phyloP scores from a whole-genome alignment of 2,888 invertebrate species.

The Limnephilus auricula region DNA sequence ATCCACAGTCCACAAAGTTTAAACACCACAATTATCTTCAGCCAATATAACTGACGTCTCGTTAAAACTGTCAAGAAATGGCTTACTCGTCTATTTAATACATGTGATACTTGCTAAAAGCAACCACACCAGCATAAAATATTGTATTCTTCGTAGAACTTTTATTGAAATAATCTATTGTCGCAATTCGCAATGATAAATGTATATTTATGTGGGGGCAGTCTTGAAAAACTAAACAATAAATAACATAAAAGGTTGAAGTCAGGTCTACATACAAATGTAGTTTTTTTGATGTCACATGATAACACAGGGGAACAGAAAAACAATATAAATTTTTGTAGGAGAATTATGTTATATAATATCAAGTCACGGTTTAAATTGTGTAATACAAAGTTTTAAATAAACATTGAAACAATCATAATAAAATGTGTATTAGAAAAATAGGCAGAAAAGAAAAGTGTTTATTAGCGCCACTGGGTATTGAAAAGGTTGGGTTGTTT shows the following conservation, averaged over 20 bases:
- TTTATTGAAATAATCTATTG: background rate
- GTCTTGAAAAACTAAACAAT: background rate
- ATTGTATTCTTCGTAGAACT: background rate
- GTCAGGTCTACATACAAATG: background rate
- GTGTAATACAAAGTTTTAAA: background rate
- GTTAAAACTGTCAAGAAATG: background rate
- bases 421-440: too few relatives aligned
- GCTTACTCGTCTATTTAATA: background rate
- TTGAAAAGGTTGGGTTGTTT: too few relatives aligned
- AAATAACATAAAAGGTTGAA: background rate
- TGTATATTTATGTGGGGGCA: background rate
- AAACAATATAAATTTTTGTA: background rate
- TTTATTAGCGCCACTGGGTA: too few relatives aligned
- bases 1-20: background rate
- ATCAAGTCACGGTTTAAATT: background rate
- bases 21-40: background rate
- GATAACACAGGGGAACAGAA: background rate
- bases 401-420: too few relatives aligned
- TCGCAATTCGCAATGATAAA: background rate
- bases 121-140: background rate
- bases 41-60: background rate
- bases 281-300: background rate
- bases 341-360: background rate
- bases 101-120: background rate
- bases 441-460: too few relatives aligned